phyloP scores from a whole-genome alignment of 1,140 invertebrate species.

The Nephila pilipes region DNA sequence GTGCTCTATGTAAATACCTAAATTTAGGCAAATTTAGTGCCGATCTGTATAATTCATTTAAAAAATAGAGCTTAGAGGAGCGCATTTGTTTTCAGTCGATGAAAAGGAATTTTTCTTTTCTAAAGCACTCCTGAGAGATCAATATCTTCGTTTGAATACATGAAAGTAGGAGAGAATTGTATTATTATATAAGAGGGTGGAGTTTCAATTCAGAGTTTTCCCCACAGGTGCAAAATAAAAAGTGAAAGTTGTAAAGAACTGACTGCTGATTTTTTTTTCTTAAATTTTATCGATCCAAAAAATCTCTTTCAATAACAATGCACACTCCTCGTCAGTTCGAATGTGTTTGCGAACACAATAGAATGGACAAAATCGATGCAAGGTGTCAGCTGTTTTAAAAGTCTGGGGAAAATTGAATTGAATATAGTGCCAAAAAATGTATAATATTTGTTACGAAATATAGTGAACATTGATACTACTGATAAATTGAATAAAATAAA shows the following conservation, averaged over 20 bases:
- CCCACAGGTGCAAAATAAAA: constrained; percentile 8
- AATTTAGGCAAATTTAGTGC: too few species aligned
- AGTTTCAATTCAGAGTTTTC: not conserved
- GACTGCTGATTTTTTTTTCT: not conserved
- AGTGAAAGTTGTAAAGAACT: not conserved
- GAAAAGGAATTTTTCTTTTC: not conserved
- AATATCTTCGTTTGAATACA: not conserved
- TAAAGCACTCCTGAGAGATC: not conserved
- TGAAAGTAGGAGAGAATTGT: not conserved
- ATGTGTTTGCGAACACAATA: not conserved
- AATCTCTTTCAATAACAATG: not conserved
- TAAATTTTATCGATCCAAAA: not conserved
- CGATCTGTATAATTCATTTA: too few species aligned
- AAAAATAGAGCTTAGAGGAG: too few species aligned
- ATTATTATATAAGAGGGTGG: not conserved
- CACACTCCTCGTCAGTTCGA: not conserved
- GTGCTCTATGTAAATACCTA: too few species aligned
- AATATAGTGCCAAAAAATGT: not conserved
- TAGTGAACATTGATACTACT: not conserved
- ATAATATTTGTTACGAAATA: not conserved
- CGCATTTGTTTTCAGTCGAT: not conserved
- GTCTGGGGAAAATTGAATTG: not conserved
- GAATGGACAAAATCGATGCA: not conserved
- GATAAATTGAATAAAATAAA: not conserved
- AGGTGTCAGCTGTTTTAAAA: constrained; percentile 17